Evolutionary conservation across 2,888 invertebrate genomes (phyloP).

Genomic region (Nomada lathburiana): DNA sequence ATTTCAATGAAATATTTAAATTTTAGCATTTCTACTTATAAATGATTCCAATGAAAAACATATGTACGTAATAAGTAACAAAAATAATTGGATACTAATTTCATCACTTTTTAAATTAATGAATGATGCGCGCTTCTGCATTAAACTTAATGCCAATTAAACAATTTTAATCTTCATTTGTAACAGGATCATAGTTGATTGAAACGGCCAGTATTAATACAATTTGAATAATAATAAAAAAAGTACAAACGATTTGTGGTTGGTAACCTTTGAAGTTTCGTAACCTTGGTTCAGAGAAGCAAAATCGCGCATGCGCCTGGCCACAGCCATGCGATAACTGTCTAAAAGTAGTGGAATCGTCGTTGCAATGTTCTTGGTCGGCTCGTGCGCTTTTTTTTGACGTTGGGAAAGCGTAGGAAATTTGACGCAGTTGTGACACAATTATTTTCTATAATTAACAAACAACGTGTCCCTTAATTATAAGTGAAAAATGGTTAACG

Average conservation of each 20-base stretch:
- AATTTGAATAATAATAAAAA: neutral
- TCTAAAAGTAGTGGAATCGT: slow-evolving; percentile 50
- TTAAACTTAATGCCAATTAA: neutral
- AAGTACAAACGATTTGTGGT: slow-evolving; percentile 1
- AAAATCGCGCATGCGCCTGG: slow-evolving; percentile 32
- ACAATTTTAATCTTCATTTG: neutral
- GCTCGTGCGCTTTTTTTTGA: slow-evolving; percentile 49
- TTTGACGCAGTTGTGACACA: neutral
- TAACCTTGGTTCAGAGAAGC: slow-evolving; percentile 44
- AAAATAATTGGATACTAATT: neutral
- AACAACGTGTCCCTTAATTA: neutral
- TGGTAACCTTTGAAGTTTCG: slow-evolving; percentile 55
- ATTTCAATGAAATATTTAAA: neutral
- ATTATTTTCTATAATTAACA: neutral
- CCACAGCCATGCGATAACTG: slow-evolving; percentile 48
- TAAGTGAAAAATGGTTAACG: slow-evolving; percentile 64
- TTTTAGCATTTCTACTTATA: neutral
- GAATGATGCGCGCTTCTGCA: too few species aligned
- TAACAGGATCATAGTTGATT: neutral
- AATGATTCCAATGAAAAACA: neutral
- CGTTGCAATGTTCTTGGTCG: slow-evolving; percentile 43
- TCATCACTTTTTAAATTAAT: neutral
- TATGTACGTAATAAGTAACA: neutral
- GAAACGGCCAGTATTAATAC: neutral
- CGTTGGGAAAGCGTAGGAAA: slow-evolving; percentile 13